A percentile compares a stretch with the other conserved stretches of the same genome.
Evolutionary conservation across 2,797 vertebrate species (phyloP).

Genomic region (Eurystomus glaucurus): DNA sequence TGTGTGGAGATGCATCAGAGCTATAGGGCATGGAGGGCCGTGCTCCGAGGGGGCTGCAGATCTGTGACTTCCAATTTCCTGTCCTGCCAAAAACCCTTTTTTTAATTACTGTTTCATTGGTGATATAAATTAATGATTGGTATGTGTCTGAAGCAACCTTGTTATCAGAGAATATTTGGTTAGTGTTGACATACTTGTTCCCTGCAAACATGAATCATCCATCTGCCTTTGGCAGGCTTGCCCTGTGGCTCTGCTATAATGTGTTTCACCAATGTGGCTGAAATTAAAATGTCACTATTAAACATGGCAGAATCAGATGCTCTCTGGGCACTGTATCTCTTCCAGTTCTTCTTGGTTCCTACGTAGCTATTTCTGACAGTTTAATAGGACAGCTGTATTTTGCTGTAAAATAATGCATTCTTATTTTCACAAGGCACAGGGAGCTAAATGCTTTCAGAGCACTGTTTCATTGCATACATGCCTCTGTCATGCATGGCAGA

Average conservation of each 20-base stretch:
- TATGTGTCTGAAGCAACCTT: conserved; percentile 27
- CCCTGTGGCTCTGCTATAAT: conserved; percentile 39
- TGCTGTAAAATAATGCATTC: background rate
- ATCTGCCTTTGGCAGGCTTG: background rate
- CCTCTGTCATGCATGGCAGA: background rate
- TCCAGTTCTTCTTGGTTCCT: conserved; percentile 13
- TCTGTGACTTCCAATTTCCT: background rate
- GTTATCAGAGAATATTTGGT: conserved; percentile 29
- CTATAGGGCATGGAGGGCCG: background rate
- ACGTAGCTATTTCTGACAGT: conserved; percentile 28
- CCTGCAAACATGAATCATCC: conserved; percentile 11
- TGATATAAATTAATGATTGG: conserved; percentile 19
- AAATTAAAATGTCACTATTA: conserved; percentile 68
- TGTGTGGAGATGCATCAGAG: background rate
- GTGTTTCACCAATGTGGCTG: conserved; percentile 35
- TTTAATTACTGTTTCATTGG: conserved; percentile 14
- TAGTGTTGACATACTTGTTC: conserved; percentile 35
- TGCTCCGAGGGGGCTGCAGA: background rate
- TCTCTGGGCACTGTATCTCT: background rate
- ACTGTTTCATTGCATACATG: background rate
- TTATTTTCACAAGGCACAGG: background rate
- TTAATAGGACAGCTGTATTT: conserved; percentile 36
- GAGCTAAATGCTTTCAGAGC: conserved; percentile 13
- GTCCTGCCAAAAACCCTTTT: background rate
- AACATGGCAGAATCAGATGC: conserved; percentile 53